Base-by-base conservation (phyloP, 2,888 invertebrate genomes). In the Morpho achilles region DNA sequence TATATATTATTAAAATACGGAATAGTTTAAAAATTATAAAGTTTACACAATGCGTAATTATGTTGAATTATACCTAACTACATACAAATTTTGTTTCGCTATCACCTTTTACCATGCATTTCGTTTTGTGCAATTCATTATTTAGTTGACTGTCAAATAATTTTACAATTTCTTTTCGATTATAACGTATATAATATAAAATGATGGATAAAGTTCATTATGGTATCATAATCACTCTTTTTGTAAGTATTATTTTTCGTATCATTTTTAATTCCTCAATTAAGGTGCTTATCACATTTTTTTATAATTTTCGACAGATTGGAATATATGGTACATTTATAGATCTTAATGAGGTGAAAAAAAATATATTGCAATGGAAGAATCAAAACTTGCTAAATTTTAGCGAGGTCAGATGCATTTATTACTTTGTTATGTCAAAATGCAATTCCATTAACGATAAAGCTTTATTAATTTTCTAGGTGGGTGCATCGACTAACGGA, bases 351-450 rank as follows among this genome's bases (percentile, higher is more conserved):
- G 82, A 88, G 72, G 67, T 87, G 51, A 79, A 86, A 75, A 88
- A 86, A 71, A 77, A 69, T 71, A 75, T 90, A 67, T 79, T 82
- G 63, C 82, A 80, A 73, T 88, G 87, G 88, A 89, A 87, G 76
- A 82, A 75, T 65, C 75, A 77, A 66, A 82, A 80, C 67, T 75
- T 80, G 50, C 72, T 77, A 64, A 87, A 87, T 79, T 70, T 81
- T 66, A 87, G 80, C 66, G 85, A 89, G 89, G 89, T 89, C 69
- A 80, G 87, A 70, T 39, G 60, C 56, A 57, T 63, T 55, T 16
- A 57, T 60, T 61, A 52, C 52, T 10, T 56, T 48, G 46, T 8
- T 57, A 47, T 58, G 32, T 32, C 32, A 32, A 32, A 32, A 32
- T 32, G 5, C 32, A 32, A 32, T 32, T 32, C 32, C 32, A 16